Evolutionary conservation across 2,113 vertebrate genomes (phyloP).

Genomic region (Strix uralensis): DNA sequence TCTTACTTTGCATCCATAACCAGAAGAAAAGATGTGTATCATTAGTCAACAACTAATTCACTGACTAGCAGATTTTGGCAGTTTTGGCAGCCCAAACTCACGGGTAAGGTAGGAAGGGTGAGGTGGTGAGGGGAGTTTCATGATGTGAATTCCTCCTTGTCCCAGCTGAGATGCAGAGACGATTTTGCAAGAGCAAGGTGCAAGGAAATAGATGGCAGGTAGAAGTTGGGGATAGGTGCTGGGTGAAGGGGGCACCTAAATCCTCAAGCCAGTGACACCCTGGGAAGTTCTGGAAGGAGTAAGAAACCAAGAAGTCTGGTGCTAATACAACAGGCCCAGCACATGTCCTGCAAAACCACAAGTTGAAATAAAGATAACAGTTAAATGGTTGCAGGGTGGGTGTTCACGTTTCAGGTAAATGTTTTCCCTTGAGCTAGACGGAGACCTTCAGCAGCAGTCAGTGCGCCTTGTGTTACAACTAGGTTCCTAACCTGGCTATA

Average conservation of each 20-base stretch:
- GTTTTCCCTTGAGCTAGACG: background rate
- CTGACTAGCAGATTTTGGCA: background rate
- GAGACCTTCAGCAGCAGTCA: background rate
- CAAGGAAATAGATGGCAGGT: background rate
- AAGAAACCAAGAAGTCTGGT: background rate
- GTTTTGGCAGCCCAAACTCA: background rate
- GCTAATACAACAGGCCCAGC: background rate
- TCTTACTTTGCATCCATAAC: background rate
- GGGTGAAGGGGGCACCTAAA: background rate
- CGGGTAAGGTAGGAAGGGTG: background rate
- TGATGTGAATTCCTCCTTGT: background rate
- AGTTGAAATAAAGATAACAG: background rate
- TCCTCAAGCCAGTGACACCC: background rate
- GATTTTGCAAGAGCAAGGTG: background rate
- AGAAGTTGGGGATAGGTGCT: background rate
- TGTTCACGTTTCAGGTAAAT: background rate
- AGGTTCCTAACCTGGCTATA: background rate
- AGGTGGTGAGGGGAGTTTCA: background rate
- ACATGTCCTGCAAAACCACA: background rate
- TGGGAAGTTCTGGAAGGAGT: background rate
- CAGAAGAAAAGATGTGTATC: background rate
- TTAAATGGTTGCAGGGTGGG: background rate
- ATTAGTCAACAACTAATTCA: background rate
- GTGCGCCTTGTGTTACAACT: background rate
- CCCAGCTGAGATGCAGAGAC: background rate